These are phyloP conservation scores for Trialeurodes vaporariorum DNA, from an alignment of 1,140 invertebrate species.

Conservation along the genomic window DNA sequence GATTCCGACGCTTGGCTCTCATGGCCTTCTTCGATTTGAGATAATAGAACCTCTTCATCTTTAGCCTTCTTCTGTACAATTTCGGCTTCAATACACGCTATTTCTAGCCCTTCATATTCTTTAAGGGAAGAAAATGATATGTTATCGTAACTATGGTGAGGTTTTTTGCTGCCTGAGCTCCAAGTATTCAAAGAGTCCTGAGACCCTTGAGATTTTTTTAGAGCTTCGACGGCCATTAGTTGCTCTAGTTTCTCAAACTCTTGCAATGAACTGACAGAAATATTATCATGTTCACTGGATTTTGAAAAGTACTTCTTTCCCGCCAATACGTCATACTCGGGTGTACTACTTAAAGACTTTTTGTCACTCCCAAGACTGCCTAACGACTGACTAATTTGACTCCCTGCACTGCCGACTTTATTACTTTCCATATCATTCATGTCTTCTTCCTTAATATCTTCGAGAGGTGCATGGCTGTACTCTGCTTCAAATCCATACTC, in stretches of 20 bases:
- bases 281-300: conserved; percentile 74
- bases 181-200: conserved; percentile 59
- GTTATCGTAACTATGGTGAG: conserved; percentile 70
- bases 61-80: conserved; percentile 68
- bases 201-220: conserved; percentile 46
- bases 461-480: conserved; percentile 59
- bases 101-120: conserved; percentile 88
- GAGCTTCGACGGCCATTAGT: conserved; percentile 54
- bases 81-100: conserved; percentile 70
- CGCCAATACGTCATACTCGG: conserved; percentile 71
- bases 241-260: conserved; percentile 87
- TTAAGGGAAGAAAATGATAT: conserved; percentile 82
- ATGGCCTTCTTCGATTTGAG: conserved; percentile 54
- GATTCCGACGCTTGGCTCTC: conserved; percentile 49
- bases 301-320: conserved; percentile 63
- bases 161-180: conserved; percentile 47
- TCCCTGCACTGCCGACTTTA: conserved; percentile 62
- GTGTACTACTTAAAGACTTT: conserved; percentile 64
- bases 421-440: conserved; percentile 71
- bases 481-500: conserved; percentile 56
- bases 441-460: conserved; percentile 85
- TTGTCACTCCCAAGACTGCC: conserved; percentile 63
- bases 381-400: conserved; percentile 59
- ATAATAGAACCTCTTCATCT: conserved; percentile 63
- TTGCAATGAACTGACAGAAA: conserved; percentile 82